Evolutionary conservation across 2,888 invertebrate species (phyloP).

Genomic region (Metopia argyrocephala): DNA sequence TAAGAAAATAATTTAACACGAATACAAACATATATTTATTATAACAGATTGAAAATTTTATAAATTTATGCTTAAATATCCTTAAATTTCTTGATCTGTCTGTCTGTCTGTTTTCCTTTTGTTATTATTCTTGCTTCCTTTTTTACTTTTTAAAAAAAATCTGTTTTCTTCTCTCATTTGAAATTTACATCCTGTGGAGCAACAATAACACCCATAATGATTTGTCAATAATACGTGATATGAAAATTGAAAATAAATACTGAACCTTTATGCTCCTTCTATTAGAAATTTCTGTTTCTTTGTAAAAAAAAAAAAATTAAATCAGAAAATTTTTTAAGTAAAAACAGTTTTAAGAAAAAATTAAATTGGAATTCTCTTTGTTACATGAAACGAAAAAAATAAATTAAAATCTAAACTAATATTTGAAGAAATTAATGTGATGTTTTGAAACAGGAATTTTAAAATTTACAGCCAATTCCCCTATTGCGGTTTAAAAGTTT

Average conservation of each 20-base stretch:
- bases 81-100: not conserved
- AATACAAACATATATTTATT: not conserved
- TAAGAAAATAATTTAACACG: not conserved
- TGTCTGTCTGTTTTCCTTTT: not conserved
- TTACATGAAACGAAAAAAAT: not conserved
- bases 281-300: not conserved
- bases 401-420: not conserved
- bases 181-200: slow-evolving; percentile 60
- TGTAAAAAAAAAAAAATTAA: not conserved
- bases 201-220: slow-evolving; percentile 74
- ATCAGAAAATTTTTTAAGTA: slow-evolving; percentile 36
- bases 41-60: slow-evolving; percentile 2
- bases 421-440: not conserved
- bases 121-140: no score
- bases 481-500: no score
- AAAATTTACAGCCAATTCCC: no score
- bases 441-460: not conserved
- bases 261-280: not conserved
- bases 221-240: slow-evolving; percentile 77
- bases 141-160: slow-evolving; percentile 27
- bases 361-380: slow-evolving; percentile 5
- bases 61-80: not conserved
- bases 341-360: slow-evolving; percentile 4
- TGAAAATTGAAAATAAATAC: slow-evolving; percentile 70
- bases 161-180: not conserved